Percentiles rank a stretch among this genome's conserved stretches.
These are phyloP conservation scores for Rhynchonycteris naso DNA, from an alignment of 2,797 vertebrate genomes.

Conservation along the genomic window DNA sequence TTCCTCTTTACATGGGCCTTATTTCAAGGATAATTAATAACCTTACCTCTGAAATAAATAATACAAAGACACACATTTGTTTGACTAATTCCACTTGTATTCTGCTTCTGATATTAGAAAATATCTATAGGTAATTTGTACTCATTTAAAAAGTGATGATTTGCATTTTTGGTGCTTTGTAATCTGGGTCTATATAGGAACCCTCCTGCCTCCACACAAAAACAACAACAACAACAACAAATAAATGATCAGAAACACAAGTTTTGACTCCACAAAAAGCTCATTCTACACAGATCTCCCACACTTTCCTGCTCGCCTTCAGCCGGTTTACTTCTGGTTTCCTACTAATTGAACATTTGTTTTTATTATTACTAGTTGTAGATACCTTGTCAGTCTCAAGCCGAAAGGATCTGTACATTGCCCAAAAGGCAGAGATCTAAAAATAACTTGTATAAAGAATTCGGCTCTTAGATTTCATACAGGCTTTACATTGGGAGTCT, in stretches of 20 bases:
- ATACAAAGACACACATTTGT: background rate
- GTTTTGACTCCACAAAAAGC: background rate
- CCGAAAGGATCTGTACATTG: background rate
- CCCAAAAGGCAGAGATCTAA: background rate
- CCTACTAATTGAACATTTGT: background rate
- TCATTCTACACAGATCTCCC: background rate
- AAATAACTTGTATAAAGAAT: background rate
- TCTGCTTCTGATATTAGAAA: background rate
- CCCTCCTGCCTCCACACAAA: background rate
- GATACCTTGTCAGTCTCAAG: background rate
- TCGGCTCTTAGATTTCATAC: background rate
- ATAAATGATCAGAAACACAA: background rate
- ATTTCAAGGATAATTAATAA: background rate
- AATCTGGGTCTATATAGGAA: background rate
- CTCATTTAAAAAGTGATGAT: background rate
- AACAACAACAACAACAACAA: background rate
- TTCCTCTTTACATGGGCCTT: background rate
- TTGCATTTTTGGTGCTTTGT: background rate
- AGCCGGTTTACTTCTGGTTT: background rate
- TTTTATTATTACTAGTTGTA: background rate
- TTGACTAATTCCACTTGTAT: background rate
- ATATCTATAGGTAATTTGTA: background rate
- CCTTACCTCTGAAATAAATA: background rate
- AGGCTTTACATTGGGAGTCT: background rate
- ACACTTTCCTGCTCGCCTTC: background rate